Percentiles rank a stretch among this genome's conserved stretches.
Evolutionary conservation across 2,797 vertebrate genomes (phyloP).

Genomic region (Phataginus tricuspis): DNA sequence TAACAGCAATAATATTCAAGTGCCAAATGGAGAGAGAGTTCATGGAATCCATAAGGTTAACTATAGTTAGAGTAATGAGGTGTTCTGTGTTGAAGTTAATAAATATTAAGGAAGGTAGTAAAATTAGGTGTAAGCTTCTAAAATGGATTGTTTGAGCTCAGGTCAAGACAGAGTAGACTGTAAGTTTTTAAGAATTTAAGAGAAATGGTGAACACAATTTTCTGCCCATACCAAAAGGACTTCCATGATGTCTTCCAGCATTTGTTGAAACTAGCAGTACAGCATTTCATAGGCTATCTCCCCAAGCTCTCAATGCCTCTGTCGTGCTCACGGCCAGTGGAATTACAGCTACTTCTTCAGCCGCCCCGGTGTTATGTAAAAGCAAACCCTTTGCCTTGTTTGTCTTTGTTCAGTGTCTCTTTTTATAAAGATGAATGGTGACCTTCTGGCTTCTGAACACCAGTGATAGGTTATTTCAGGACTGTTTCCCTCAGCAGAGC

Average conservation of each 20-base stretch:
- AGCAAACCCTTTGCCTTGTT: constrained; percentile 69
- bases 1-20: background rate
- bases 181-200: constrained; percentile 54
- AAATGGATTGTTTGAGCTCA: background rate
- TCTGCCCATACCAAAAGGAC: constrained; percentile 61
- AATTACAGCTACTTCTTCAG: constrained; percentile 59
- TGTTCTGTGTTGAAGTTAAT: background rate
- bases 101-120: background rate
- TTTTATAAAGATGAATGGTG: constrained; percentile 81
- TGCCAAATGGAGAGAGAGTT: background rate
- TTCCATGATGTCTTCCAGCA: constrained; percentile 69
- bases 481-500: constrained; percentile 64
- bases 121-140: constrained; percentile 12
- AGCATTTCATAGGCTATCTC: constrained; percentile 56
- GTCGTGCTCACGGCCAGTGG: constrained; percentile 48
- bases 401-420: constrained; percentile 77
- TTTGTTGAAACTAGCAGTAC: constrained; percentile 57
- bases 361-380: constrained; percentile 75
- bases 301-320: constrained; percentile 64
- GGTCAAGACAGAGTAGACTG: constrained; percentile 34
- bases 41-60: background rate
- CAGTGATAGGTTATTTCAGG: constrained; percentile 79
- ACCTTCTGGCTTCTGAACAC: constrained; percentile 78
- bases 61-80: background rate
- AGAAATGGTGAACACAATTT: constrained; percentile 64